These are phyloP conservation scores for Casuarius casuarius DNA, from an alignment of 2,113 vertebrate genomes.

Conservation along the genomic window DNA sequence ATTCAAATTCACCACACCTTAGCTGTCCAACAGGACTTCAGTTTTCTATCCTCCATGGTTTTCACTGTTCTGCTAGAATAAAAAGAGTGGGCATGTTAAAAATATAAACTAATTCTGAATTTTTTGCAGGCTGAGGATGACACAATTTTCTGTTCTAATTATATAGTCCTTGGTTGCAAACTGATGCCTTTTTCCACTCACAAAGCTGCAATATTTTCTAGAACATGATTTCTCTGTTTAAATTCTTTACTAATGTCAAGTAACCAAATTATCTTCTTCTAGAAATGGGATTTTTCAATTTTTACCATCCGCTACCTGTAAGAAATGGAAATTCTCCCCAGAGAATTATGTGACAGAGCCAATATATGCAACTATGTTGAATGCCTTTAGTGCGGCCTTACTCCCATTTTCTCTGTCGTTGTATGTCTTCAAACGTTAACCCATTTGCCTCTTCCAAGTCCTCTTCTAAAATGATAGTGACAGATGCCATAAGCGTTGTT, in stretches of 20 bases:
- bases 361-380: neutral
- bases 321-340: neutral
- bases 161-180: neutral
- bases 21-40: neutral
- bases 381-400: neutral
- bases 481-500: neutral
- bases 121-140: neutral
- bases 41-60: neutral
- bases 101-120: neutral
- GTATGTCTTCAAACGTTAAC: neutral
- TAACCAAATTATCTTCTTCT: neutral
- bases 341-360: neutral
- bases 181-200: neutral
- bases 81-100: neutral
- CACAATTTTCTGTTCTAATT: neutral
- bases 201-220: neutral
- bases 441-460: neutral
- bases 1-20: neutral
- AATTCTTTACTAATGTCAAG: neutral
- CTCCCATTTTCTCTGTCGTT: neutral
- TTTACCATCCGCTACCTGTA: fast-evolving
- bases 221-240: neutral
- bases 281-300: neutral
- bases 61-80: neutral
- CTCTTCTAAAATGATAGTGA: neutral